A percentile compares a stretch with the other conserved stretches of the same genome.
Conservation (phyloP, 2,888 invertebrate species). For the Eupithecia subumbrata region DNA sequence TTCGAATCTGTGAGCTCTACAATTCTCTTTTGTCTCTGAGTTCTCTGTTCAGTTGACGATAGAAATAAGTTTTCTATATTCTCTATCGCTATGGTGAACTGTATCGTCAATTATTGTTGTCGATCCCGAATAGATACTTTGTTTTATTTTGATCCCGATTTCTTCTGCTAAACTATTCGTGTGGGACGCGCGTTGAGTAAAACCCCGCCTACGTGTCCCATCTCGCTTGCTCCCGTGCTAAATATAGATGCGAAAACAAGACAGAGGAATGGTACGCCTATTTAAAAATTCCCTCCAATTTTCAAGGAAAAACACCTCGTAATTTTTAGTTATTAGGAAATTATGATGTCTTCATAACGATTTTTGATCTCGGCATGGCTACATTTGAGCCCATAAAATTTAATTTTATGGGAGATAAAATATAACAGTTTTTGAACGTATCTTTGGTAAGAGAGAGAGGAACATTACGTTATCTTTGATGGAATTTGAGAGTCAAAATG, state of each 20-base stretch:
- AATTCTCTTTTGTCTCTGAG: background rate
- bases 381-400: background rate
- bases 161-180: conserved; percentile 48
- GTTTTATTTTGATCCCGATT: conserved; percentile 60
- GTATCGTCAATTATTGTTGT: background rate
- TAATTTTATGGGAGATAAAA: background rate
- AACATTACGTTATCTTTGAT: background rate
- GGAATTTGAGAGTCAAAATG: no score
- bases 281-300: conserved; percentile 46
- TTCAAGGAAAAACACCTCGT: conserved; percentile 31
- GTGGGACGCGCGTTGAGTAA: conserved; percentile 60
- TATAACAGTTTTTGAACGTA: background rate
- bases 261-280: conserved; percentile 49
- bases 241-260: conserved; percentile 13
- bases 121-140: conserved; percentile 27
- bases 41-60: background rate
- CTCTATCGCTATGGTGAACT: background rate
- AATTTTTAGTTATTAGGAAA: conserved; percentile 12
- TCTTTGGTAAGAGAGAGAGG: background rate
- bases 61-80: background rate
- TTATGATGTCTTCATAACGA: conserved; percentile 21
- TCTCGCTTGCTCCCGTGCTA: conserved; percentile 48
- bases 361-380: background rate
- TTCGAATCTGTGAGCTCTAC: background rate
- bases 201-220: conserved; percentile 59